These are phyloP conservation scores for Polydrusus cervinus DNA, from an alignment of 2,888 invertebrate genomes.

Conservation along the genomic window DNA sequence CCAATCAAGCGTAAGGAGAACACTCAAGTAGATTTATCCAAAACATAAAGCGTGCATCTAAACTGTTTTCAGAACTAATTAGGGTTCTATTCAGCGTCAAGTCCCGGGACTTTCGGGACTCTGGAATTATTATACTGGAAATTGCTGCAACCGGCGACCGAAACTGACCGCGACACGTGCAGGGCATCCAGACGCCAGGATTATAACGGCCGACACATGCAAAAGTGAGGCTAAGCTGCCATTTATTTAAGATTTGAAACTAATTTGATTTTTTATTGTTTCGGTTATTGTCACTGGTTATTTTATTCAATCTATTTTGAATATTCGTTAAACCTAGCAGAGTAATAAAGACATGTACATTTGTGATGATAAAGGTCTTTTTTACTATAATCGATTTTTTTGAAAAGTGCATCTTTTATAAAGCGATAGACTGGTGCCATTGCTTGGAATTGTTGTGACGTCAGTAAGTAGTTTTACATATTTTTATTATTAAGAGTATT, in stretches of 20 bases:
- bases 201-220: slow-evolving; percentile 42
- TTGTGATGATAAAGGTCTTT: too few species aligned
- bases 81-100: slow-evolving; percentile 36
- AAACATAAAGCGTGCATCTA: slow-evolving; percentile 12
- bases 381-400: too few species aligned
- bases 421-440: too few species aligned
- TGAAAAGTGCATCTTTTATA: too few species aligned
- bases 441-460: too few species aligned
- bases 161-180: slow-evolving; percentile 49
- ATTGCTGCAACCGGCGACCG: slow-evolving; percentile 32
- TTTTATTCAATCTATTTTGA: background rate
- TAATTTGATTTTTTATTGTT: slow-evolving; percentile 28
- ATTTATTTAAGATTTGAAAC: slow-evolving; percentile 27
- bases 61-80: slow-evolving; percentile 41
- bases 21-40: slow-evolving; percentile 1
- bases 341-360: too few species aligned
- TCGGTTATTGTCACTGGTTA: background rate
- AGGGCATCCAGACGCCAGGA: slow-evolving; percentile 37
- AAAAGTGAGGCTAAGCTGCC: slow-evolving; percentile 8
- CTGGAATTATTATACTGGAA: slow-evolving; percentile 36
- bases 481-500: too few species aligned
- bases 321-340: background rate
- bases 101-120: slow-evolving; percentile 31
- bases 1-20: background rate
- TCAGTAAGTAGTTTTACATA: too few species aligned